Conservation (phyloP, 2,113 vertebrate species). For the Regulus satrapa region DNA sequence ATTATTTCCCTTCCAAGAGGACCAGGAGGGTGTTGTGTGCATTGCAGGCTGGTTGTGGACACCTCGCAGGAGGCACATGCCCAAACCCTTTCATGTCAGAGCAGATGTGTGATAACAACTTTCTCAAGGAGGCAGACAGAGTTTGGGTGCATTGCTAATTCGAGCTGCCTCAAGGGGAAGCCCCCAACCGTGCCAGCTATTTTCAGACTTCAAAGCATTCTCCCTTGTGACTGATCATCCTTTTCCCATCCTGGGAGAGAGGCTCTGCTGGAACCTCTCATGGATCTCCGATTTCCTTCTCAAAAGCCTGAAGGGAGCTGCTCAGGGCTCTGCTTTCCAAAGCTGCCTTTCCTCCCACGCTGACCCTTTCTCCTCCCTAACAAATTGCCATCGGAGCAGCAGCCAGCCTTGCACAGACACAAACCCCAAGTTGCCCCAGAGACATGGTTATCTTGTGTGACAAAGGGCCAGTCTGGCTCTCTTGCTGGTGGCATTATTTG, state of each 20-base stretch:
- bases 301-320: neutral
- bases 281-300: neutral
- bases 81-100: neutral
- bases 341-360: neutral
- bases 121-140: neutral
- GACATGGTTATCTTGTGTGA: neutral
- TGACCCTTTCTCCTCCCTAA: neutral
- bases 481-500: constrained; percentile 19
- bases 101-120: neutral
- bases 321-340: neutral
- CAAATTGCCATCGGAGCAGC: neutral
- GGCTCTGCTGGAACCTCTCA: neutral
- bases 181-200: neutral
- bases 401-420: neutral
- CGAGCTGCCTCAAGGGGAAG: neutral
- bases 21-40: neutral
- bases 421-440: neutral
- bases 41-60: neutral
- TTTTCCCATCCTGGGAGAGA: neutral
- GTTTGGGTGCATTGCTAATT: neutral
- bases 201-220: constrained; percentile 25
- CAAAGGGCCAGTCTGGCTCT: constrained; percentile 31
- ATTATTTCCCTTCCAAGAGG: neutral
- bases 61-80: neutral
- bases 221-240: neutral